Evolutionary conservation across 1,140 invertebrate genomes (phyloP).

Genomic region (Pararge aegeria): DNA sequence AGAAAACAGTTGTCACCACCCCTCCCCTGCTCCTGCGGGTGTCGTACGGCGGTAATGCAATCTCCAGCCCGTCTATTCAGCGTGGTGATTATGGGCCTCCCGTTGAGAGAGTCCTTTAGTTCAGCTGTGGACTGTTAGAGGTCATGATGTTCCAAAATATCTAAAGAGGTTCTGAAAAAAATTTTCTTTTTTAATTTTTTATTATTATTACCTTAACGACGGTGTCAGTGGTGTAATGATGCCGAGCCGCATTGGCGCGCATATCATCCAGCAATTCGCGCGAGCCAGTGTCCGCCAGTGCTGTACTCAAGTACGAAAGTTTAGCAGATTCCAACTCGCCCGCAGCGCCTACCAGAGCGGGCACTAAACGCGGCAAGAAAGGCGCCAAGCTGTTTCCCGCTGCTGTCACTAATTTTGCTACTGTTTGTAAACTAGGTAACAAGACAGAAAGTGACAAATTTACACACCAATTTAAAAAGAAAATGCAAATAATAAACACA

Average conservation of each 20-base stretch:
- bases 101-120: no score
- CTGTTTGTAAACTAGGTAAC: constrained; percentile 84
- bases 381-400: constrained; percentile 89
- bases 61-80: no score
- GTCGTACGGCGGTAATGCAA: no score
- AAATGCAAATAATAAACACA: no score
- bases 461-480: not conserved
- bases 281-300: constrained; percentile 82
- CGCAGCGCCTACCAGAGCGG: constrained; percentile 90
- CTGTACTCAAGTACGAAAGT: constrained; percentile 89
- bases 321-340: constrained; percentile 91
- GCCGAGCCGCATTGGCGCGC: constrained; percentile 88
- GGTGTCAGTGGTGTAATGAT: constrained; percentile 93
- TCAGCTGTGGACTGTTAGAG: no score
- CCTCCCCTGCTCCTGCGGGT: no score
- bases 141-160: no score
- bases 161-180: no score
- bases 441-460: not conserved
- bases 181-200: no score
- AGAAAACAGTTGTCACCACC: no score
- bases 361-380: constrained; percentile 89
- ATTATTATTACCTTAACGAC: constrained; percentile 89
- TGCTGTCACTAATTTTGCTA: constrained; percentile 90
- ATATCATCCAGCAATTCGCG: constrained; percentile 89
- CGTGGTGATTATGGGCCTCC: no score